phyloP scores from a whole-genome alignment of 2,113 vertebrate species.

The Sigmodon hispidus region DNA sequence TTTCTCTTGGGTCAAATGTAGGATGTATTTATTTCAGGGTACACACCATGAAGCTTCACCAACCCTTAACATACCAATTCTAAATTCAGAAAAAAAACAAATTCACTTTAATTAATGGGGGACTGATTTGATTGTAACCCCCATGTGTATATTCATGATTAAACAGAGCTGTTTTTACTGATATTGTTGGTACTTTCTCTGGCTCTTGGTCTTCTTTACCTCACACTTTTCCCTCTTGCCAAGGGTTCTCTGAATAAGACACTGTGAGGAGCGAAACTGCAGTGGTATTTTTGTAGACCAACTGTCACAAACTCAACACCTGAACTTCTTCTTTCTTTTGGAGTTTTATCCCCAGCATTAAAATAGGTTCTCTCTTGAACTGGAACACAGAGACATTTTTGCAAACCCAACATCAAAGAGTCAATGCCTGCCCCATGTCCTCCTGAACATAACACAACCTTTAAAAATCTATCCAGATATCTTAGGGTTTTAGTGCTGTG shows the following conservation, averaged over 20 bases:
- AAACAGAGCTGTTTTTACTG: background rate
- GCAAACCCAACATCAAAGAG: rapidly evolving
- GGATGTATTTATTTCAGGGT: background rate
- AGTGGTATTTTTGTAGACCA: no score
- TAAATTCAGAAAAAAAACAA: background rate
- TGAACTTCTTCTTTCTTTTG: background rate
- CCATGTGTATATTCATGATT: background rate
- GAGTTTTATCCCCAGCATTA: background rate
- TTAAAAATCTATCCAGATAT: background rate
- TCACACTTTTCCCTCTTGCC: background rate
- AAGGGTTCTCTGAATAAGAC: background rate
- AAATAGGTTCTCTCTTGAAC: rapidly evolving
- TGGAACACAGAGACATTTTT: background rate
- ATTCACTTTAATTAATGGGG: background rate
- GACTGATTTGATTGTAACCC: background rate
- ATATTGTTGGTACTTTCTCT: background rate
- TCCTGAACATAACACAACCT: background rate
- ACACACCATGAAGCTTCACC: background rate
- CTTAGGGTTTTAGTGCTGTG: background rate
- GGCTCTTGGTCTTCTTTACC: background rate
- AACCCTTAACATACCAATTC: rapidly evolving
- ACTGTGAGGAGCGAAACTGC: background rate
- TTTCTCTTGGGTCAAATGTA: background rate
- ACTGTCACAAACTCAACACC: background rate
- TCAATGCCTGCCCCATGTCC: rapidly evolving